Evolutionary conservation across 1,140 invertebrate species (phyloP).

Genomic region (Nasonia longicornis): DNA sequence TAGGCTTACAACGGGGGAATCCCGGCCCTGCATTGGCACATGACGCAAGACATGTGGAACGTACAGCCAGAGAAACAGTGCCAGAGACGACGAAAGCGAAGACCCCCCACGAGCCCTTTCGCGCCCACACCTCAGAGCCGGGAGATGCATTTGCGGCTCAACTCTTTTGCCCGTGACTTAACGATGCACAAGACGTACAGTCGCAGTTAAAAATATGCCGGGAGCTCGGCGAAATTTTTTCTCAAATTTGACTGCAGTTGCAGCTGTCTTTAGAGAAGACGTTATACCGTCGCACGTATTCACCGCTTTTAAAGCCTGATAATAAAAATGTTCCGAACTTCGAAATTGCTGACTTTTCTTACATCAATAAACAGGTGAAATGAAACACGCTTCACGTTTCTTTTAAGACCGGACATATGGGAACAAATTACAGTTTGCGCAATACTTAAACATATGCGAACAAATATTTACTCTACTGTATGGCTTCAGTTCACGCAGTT

Average conservation of each 20-base stretch:
- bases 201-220: not conserved
- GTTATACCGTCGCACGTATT: too few relatives aligned
- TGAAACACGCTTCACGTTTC: too few relatives aligned
- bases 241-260: not conserved
- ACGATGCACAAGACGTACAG: conserved; percentile 21
- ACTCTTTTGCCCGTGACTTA: conserved; percentile 29
- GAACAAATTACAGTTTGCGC: too few relatives aligned
- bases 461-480: too few relatives aligned
- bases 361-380: too few relatives aligned
- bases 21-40: conserved; percentile 22
- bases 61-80: conserved; percentile 10
- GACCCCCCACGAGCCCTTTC: conserved; percentile 43
- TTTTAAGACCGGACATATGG: too few relatives aligned
- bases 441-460: too few relatives aligned
- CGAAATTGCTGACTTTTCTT: too few relatives aligned
- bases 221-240: not conserved
- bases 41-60: conserved; percentile 47
- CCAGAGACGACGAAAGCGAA: conserved; percentile 28
- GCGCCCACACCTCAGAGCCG: conserved; percentile 16
- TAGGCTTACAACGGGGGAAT: conserved; percentile 39
- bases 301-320: too few relatives aligned
- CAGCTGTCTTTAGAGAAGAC: not conserved
- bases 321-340: too few relatives aligned
- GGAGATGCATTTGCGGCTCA: not conserved
- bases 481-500: too few relatives aligned